Conservation (phyloP, 2,888 invertebrate genomes). For the Yponomeuta cagnagella region DNA sequence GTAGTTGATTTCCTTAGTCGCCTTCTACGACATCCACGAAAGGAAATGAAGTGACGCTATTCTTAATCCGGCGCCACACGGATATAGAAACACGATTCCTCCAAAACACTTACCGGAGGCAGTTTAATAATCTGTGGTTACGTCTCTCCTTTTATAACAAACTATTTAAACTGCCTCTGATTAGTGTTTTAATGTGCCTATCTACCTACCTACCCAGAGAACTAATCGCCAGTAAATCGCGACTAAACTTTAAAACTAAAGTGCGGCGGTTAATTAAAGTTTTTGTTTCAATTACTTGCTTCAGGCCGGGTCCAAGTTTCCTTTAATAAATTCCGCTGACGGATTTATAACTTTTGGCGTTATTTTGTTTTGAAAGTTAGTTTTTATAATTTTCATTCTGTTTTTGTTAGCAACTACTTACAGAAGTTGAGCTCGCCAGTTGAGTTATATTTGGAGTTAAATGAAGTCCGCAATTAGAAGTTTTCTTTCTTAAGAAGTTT, state of each 20-base stretch:
- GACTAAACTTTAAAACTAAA: background rate
- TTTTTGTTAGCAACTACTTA: background rate
- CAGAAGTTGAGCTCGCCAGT: constrained; percentile 6
- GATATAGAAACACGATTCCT: too few species aligned
- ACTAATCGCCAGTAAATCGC: background rate
- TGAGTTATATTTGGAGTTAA: constrained; percentile 10
- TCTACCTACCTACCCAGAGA: background rate
- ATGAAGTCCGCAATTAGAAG: constrained; percentile 9
- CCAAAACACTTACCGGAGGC: too few species aligned
- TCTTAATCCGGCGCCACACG: too few species aligned
- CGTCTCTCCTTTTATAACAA: too few species aligned
- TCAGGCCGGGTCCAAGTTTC: background rate
- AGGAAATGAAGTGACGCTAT: too few species aligned
- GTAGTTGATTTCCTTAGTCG: too few species aligned
- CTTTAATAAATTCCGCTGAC: constrained; percentile 8
- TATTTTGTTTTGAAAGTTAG: constrained; percentile 4
- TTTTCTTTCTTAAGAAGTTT: background rate
- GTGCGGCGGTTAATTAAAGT: background rate
- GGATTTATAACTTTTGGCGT: constrained; percentile 8
- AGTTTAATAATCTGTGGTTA: too few species aligned
- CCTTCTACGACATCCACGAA: too few species aligned
- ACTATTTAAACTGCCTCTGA: too few species aligned
- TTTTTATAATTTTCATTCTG: background rate
- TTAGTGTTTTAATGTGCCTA: too few species aligned
- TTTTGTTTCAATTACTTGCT: constrained; percentile 10